Evolutionary conservation across 2,113 vertebrate genomes (phyloP), one percentile per base, ranked within the genome.

Genomic region (Argyrosomus japonicus): DNA sequence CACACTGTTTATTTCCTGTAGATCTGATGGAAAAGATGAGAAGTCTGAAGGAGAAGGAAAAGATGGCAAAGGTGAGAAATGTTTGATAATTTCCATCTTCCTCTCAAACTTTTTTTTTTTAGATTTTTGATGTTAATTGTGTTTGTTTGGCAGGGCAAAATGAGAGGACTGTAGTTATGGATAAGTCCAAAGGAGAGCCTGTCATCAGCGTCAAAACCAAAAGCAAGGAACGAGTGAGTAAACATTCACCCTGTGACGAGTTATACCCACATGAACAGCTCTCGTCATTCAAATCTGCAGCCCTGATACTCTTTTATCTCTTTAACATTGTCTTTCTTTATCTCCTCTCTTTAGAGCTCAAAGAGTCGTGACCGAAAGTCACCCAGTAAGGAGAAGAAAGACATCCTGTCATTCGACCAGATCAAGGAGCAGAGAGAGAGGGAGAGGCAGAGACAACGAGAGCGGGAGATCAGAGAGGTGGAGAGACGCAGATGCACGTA

Each of bases 351-450:
- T 23, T 89, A 99, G 98, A 99, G 95, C 90, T 93, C 96, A 6
- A 98, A 98, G 87, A 99, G 97, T 87, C 97, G 95, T 15, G 97
- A 99, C 15, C 96, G 97, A 48, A 96, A 96, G 19, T 97, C 98
- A 0, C 83, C 95, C 19, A 97, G 98, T 91, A 97, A 96, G 70
- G 98, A 99, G 54, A 96, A 96, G 85, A 97, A 97, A 87, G 98
- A 99, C 69, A 99, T 99, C 81, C 81, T 99, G 56, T 98, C 98
- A 0, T 99, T 99, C 6, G 98, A 99, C 90, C 99, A 99, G 86
- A 99, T 99, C 93, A 99, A 99, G 88, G 97, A 99, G 86, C 98
- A 99, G 65, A 92, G 98, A 6, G 98, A 99, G 51, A 94, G 97
- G 0, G 98, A 99, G 54, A 94, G 98, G 0, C 97, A 99, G 93